phyloP scores from a whole-genome alignment of 2,113 vertebrate species.

The Rhinopomastus cyanomelas region DNA sequence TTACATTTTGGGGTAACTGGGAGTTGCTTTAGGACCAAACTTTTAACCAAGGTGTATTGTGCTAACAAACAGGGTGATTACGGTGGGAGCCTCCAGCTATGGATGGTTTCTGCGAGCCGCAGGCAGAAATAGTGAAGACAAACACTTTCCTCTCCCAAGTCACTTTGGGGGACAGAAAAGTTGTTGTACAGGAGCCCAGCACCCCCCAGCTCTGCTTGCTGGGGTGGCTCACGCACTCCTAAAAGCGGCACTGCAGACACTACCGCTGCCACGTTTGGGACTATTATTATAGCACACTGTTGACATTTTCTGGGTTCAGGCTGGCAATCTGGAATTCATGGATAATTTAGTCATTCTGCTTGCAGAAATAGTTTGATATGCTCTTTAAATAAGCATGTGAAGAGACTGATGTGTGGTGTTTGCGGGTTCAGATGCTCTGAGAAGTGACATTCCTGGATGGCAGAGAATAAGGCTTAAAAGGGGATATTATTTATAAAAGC shows the following conservation, averaged over 20 bases:
- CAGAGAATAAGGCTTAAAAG: slow-evolving; percentile 56
- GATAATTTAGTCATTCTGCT: slow-evolving; percentile 60
- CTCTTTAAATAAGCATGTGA: slow-evolving; percentile 48
- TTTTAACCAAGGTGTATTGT: neutral
- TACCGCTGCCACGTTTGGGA: neutral
- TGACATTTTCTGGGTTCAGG: slow-evolving; percentile 29
- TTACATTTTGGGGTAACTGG: neutral
- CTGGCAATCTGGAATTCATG: slow-evolving; percentile 47
- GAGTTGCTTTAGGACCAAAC: neutral
- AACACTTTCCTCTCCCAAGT: neutral
- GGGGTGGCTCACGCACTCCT: neutral
- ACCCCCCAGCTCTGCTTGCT: fast-evolving
- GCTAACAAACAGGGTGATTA: neutral
- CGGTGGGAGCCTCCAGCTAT: neutral
- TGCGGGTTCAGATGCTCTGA: slow-evolving; percentile 50
- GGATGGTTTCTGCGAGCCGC: neutral
- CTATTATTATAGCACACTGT: slow-evolving; percentile 17
- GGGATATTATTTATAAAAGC: slow-evolving; percentile 64
- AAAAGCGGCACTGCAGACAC: neutral
- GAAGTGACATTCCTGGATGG: slow-evolving; percentile 28
- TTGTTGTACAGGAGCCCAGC: neutral
- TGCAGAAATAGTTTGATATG: slow-evolving; percentile 53
- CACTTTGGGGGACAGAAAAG: neutral
- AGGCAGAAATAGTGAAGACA: neutral
- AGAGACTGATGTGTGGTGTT: slow-evolving; percentile 31